phyloP scores from a whole-genome alignment of 2,888 invertebrate species.

The Augiades crinisus region DNA sequence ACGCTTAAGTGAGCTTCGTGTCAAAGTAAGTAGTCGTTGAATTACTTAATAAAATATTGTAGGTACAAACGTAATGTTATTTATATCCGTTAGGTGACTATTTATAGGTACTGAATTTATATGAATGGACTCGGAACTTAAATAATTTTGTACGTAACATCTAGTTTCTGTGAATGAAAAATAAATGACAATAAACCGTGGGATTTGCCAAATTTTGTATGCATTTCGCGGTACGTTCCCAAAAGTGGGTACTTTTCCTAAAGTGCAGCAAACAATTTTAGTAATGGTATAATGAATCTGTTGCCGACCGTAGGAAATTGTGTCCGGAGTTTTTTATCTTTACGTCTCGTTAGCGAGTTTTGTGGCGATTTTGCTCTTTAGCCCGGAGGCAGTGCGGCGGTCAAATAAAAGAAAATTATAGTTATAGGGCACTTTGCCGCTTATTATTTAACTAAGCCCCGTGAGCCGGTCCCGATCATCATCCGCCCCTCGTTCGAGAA shows the following conservation, averaged over 20 bases:
- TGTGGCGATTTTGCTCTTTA: slow-evolving; percentile 55
- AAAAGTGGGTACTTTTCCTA: slow-evolving; percentile 5
- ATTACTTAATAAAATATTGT: background rate
- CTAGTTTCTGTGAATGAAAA: no score
- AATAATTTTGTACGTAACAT: no score
- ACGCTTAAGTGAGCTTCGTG: slow-evolving; percentile 5
- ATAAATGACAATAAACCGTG: no score
- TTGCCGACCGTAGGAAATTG: slow-evolving; percentile 44
- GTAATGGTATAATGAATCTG: slow-evolving; percentile 43
- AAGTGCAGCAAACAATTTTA: slow-evolving; percentile 24
- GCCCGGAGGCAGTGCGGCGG: slow-evolving; percentile 56
- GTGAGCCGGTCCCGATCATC: slow-evolving; percentile 65
- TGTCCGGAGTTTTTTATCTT: slow-evolving; percentile 55
- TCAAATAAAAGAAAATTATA: slow-evolving; percentile 75
- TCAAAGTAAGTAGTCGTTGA: background rate
- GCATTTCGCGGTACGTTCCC: background rate
- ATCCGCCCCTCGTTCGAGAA: slow-evolving; percentile 52
- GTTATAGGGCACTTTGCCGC: slow-evolving; percentile 69
- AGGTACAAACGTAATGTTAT: background rate
- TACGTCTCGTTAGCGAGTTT: slow-evolving; percentile 68
- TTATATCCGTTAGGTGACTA: slow-evolving; percentile 1
- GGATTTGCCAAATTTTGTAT: background rate
- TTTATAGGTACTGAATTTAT: background rate
- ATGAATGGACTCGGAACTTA: no score
- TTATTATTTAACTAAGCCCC: slow-evolving; percentile 76